A percentile compares a stretch with the other conserved stretches of the same genome.
phyloP scores from a whole-genome alignment of 1,140 invertebrate genomes.

The Rhopalosiphum maidis region DNA sequence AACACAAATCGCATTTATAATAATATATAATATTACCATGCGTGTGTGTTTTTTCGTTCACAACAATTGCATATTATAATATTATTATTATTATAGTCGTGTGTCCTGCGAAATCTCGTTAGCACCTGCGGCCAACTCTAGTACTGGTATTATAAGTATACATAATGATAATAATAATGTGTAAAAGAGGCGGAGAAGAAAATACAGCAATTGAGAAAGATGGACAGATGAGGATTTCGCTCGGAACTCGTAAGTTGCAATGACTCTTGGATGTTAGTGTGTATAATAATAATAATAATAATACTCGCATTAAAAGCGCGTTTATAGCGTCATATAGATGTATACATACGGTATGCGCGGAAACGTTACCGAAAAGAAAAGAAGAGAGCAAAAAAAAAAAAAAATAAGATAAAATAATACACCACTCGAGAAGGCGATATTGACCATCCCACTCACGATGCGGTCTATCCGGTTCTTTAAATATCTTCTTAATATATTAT shows the following conservation, averaged over 20 bases:
- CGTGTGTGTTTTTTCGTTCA: background rate
- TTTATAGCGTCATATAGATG: background rate
- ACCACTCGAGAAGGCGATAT: conserved; percentile 42
- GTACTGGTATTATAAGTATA: background rate
- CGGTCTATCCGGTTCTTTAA: conserved; percentile 45
- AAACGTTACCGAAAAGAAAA: conserved; percentile 38
- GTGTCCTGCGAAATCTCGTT: conserved; percentile 40
- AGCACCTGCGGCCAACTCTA: background rate
- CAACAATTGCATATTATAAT: conserved; percentile 19
- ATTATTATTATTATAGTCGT: background rate
- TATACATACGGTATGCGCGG: background rate
- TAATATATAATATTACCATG: background rate
- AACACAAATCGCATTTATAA: background rate
- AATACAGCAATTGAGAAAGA: background rate
- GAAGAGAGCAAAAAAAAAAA: conserved; percentile 21
- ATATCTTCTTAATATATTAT: conserved; percentile 15
- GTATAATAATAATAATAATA: background rate
- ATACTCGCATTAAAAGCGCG: conserved; percentile 1
- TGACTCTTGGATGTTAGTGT: background rate
- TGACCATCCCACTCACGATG: conserved; percentile 53
- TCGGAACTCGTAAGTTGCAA: background rate
- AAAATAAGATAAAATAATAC: conserved; percentile 34
- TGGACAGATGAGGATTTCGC: background rate
- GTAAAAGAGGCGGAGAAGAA: conserved; percentile 3
- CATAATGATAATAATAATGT: background rate